Evolutionary conservation across 53 echinoderm and acorn worm genomes (phyloP).

Genomic region (Mesocentrotus franciscanus): DNA sequence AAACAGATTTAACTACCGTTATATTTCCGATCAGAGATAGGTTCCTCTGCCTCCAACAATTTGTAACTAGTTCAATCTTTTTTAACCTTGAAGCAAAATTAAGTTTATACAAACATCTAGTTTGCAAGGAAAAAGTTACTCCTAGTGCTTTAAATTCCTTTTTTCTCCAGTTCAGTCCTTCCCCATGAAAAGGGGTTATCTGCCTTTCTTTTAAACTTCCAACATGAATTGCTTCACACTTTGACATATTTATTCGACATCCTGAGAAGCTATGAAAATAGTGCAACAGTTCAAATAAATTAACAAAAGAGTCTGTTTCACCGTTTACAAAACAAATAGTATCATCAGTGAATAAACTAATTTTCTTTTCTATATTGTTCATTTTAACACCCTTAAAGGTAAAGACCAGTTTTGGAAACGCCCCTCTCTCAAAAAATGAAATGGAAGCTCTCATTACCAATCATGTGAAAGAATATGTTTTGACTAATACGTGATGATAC

Average conservation of each 20-base stretch:
- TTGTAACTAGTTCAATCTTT: conserved; percentile 29
- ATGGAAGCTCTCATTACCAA: too few relatives aligned
- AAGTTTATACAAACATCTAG: conserved; percentile 6
- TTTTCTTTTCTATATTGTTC: too few relatives aligned
- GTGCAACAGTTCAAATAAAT: background rate
- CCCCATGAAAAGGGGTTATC: background rate
- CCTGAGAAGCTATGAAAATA: conserved; percentile 39
- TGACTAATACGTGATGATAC: too few relatives aligned
- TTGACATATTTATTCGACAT: too few relatives aligned
- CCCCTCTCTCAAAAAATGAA: too few relatives aligned
- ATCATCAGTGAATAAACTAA: too few relatives aligned
- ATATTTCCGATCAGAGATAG: conserved; percentile 27
- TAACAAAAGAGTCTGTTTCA: conserved; percentile 10
- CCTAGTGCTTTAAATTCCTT: conserved; percentile 45
- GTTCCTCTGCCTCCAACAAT: conserved; percentile 50
- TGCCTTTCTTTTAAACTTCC: too few relatives aligned
- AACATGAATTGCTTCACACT: too few relatives aligned
- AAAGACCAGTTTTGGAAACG: too few relatives aligned
- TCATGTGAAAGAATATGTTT: too few relatives aligned
- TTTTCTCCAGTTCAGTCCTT: background rate
- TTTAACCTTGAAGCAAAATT: too few relatives aligned
- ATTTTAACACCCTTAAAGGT: too few relatives aligned
- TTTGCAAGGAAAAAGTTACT: conserved; percentile 42
- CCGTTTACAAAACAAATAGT: background rate
- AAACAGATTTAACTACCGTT: conserved; percentile 19